A percentile compares a stretch with the other conserved stretches of the same genome.
Conservation (phyloP, 2,888 invertebrate species). For the Drosophila recens region DNA sequence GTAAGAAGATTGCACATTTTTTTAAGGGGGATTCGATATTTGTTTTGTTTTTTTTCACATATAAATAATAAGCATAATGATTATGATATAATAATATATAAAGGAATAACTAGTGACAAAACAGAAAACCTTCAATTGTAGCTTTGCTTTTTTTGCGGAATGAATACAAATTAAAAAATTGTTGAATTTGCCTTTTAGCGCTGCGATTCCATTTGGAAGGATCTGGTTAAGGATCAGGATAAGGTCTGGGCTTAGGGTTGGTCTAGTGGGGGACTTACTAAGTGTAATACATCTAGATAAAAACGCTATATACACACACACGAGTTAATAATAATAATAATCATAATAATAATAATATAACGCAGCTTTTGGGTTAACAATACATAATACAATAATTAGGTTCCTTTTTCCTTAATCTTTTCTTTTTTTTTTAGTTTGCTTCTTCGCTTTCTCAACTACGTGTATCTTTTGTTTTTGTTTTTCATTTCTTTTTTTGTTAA, state of each 20-base stretch:
- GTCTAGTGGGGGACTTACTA: slow-evolving; percentile 50
- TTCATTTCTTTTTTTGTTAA: slow-evolving; percentile 59
- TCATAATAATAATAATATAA: slow-evolving; percentile 75
- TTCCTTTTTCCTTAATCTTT: slow-evolving; percentile 40
- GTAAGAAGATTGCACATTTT: slow-evolving; percentile 75
- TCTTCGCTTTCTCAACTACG: slow-evolving; percentile 16
- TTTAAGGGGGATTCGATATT: slow-evolving; percentile 51
- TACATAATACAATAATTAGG: slow-evolving; percentile 79
- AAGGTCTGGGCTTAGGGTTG: slow-evolving; percentile 3
- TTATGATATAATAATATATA: slow-evolving; percentile 36
- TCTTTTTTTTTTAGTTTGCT: slow-evolving; percentile 38
- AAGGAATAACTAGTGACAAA: slow-evolving; percentile 59
- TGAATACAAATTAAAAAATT: slow-evolving; percentile 63
- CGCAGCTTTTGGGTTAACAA: slow-evolving; percentile 82
- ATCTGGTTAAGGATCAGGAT: not conserved
- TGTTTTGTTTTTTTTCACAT: slow-evolving; percentile 55
- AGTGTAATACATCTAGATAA: slow-evolving; percentile 81
- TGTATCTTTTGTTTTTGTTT: slow-evolving; percentile 15
- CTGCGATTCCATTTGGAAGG: slow-evolving; percentile 42
- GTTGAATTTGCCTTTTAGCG: slow-evolving; percentile 67
- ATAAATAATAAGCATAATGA: slow-evolving; percentile 46
- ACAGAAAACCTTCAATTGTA: slow-evolving; percentile 50
- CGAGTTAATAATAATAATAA: slow-evolving; percentile 70
- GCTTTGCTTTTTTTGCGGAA: slow-evolving; percentile 66
- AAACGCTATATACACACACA: slow-evolving; percentile 79